These are phyloP conservation scores for Leptobrachium ailaonicum DNA, from an alignment of 2,113 vertebrate genomes.

Conservation along the genomic window DNA sequence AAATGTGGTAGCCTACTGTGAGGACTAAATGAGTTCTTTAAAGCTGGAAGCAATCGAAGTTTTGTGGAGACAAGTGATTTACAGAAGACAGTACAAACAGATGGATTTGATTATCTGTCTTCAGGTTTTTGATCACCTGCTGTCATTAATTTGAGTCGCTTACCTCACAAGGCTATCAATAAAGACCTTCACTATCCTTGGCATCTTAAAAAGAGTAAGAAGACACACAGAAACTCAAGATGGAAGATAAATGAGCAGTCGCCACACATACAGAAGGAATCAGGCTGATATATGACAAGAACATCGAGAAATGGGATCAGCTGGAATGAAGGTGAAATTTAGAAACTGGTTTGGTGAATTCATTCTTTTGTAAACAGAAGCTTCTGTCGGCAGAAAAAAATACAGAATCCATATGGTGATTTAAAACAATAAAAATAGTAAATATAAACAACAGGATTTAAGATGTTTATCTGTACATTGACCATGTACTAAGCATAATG, in stretches of 20 bases:
- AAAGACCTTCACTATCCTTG: not conserved
- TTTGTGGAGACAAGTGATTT: slow-evolving; percentile 13
- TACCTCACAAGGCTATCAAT: not conserved
- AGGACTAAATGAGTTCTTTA: slow-evolving; percentile 18
- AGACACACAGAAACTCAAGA: not conserved
- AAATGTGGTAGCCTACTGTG: slow-evolving; percentile 34
- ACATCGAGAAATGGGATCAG: not conserved
- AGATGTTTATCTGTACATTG: too few species aligned
- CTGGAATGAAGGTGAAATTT: not conserved
- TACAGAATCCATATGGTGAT: not conserved
- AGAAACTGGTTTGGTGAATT: not conserved
- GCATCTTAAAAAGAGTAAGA: not conserved
- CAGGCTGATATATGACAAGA: not conserved
- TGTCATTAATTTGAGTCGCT: slow-evolving; percentile 23
- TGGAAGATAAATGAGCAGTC: not conserved
- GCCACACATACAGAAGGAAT: not conserved
- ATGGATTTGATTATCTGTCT: slow-evolving; percentile 7
- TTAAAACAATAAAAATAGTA: not conserved
- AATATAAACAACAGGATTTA: too few species aligned
- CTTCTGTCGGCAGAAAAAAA: not conserved
- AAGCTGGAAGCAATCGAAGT: not conserved
- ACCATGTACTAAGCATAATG: too few species aligned
- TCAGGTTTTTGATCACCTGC: slow-evolving; percentile 14
- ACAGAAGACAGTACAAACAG: slow-evolving; percentile 19
- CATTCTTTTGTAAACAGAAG: not conserved